phyloP scores from a whole-genome alignment of 2,113 vertebrate species.

The Corythornis cristatus region DNA sequence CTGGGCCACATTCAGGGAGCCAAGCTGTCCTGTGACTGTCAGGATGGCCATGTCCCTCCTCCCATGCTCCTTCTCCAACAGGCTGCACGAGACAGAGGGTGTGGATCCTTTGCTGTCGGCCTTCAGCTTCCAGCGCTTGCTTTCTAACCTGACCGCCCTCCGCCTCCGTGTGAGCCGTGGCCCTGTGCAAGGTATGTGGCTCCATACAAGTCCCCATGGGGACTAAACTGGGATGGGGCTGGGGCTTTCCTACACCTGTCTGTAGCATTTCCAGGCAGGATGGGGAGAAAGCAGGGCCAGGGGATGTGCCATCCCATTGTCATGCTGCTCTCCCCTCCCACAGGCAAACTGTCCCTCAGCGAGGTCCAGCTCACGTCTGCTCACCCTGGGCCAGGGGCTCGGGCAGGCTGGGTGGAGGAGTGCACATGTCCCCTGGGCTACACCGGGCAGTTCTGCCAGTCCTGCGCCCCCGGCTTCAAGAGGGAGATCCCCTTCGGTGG shows the following conservation, averaged over 20 bases:
- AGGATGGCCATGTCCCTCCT: not conserved
- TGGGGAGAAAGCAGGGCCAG: not conserved
- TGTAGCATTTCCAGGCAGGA: not conserved
- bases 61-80: not conserved
- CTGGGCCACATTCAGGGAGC: accelerated
- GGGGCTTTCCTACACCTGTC: not conserved
- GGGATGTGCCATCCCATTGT: not conserved
- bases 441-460: slow-evolving; percentile 86
- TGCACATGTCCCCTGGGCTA: slow-evolving; percentile 86
- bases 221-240: not conserved
- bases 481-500: slow-evolving; percentile 72
- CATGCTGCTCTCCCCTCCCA: accelerated
- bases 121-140: slow-evolving; percentile 85
- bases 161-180: slow-evolving; percentile 68
- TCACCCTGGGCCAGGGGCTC: not conserved
- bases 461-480: slow-evolving; percentile 84
- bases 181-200: slow-evolving; percentile 75
- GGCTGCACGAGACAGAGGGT: slow-evolving; percentile 82
- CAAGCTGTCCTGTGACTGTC: not conserved
- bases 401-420: slow-evolving; percentile 86
- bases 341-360: slow-evolving; percentile 82
- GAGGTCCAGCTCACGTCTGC: slow-evolving; percentile 81
- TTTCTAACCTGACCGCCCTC: slow-evolving; percentile 84
- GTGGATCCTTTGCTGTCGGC: slow-evolving; percentile 54
- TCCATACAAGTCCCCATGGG: accelerated